Base-by-base conservation (phyloP, 2,888 invertebrate genomes). In the Palloptera scutellata region DNA sequence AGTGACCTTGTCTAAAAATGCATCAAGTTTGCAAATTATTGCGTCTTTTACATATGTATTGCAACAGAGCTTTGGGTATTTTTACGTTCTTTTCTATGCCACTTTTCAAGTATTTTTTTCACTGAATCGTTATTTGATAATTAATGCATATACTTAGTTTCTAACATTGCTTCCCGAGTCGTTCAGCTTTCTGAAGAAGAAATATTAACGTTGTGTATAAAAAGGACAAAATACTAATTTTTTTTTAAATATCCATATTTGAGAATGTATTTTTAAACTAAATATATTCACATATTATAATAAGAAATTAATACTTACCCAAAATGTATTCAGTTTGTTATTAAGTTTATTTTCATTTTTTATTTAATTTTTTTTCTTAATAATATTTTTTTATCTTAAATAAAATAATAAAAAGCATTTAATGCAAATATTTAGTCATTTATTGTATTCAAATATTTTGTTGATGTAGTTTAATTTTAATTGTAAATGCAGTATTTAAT, bases 381-480 rank as follows among this genome's bases (percentile, higher is more conserved):
- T 42, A 68, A 70, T 71, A 71, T 58, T 43, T 73, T 74, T 75
- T 76, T 74, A 76, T 77, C 77, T 30, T 30, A 4, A 2, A 6
- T 30, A 30, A 30, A 2, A 30, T 30, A 74, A 70, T 69, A 68
- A 69, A 73, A 66, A 73, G 81, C 81, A 80, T 80, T 76, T 73
- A 79, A 80, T 80, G 81, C 80, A 78, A 74, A 64, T 67, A 48
- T 69, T 66, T 78, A 78, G 78, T 78, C 78, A 79, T 77, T 77
- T 76, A 67, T 63, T 58, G 20, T 58, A 40, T 51, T 60, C 40
- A 61, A 52, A 43, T 41, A 59, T 43, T 48, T 48, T 48, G 11
- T 48, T 48, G 5, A 48, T 48, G 13, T 48, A 48, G 48, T 48
- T 48, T 48, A 48, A 15, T 48, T 13, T 48, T 5, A 48, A 13